Percentiles rank a stretch among this genome's conserved stretches.
Evolutionary conservation across 2,888 invertebrate species (phyloP).

Genomic region (Drosophila prostipennis): DNA sequence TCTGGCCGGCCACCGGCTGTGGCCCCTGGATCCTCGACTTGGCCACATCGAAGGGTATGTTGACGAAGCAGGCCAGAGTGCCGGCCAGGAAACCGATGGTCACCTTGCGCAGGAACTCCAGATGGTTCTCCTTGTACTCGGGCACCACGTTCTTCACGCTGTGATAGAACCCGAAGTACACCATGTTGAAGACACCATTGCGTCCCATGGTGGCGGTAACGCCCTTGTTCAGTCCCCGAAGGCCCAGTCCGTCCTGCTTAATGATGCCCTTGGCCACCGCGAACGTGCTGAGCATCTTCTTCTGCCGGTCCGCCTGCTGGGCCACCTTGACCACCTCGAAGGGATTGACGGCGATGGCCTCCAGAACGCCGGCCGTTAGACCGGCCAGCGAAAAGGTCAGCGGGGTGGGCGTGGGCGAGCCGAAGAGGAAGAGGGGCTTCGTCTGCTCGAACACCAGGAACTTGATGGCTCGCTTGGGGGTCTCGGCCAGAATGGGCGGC

Average conservation of each 20-base stretch:
- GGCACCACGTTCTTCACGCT: constrained; percentile 92
- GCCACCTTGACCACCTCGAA: constrained; percentile 98
- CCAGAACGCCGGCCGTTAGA: constrained; percentile 94
- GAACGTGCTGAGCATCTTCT: constrained; percentile 90
- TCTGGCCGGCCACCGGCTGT: constrained; percentile 89
- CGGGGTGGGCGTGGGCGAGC: constrained; percentile 90
- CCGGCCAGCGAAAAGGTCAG: constrained; percentile 96
- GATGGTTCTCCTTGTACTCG: constrained; percentile 87
- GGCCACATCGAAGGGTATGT: constrained; percentile 98
- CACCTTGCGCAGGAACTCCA: constrained; percentile 91
- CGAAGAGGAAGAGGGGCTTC: constrained; percentile 93
- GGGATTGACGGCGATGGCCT: constrained; percentile 95
- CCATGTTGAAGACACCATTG: constrained; percentile 96
- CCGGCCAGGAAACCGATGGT: constrained; percentile 94
- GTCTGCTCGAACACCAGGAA: constrained; percentile 98
- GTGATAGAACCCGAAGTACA: constrained; percentile 98
- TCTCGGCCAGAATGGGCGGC: constrained; percentile 96
- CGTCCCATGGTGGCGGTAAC: constrained; percentile 94
- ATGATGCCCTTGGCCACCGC: constrained; percentile 92
- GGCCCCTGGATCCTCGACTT: constrained; percentile 98
- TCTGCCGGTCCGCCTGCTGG: constrained; percentile 90
- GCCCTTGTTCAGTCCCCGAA: constrained; percentile 93
- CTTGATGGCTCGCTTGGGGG: constrained; percentile 97
- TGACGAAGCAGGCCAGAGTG: constrained; percentile 92
- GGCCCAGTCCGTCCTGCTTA: constrained; percentile 90